These are phyloP conservation scores for Triplophysa bombifrons DNA, from an alignment of 2,797 vertebrate species.

Conservation along the genomic window DNA sequence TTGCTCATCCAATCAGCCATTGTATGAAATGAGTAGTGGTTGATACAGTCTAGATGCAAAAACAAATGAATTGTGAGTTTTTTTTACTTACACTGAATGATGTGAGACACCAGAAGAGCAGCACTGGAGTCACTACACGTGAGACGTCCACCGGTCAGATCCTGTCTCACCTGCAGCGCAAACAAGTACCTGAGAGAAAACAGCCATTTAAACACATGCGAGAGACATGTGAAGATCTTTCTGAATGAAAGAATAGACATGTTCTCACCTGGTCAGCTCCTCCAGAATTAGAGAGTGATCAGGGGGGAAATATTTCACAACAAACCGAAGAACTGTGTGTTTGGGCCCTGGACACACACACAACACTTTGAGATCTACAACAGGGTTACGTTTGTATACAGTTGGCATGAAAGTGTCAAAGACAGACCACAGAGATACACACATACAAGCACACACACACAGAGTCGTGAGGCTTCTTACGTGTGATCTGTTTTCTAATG, in stretches of 20 bases:
- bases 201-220: conserved; percentile 53
- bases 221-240: neutral
- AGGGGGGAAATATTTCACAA: conserved; percentile 97
- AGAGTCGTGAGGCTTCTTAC: conserved; percentile 77
- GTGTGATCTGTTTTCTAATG: conserved; percentile 92
- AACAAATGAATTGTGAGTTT: conserved; percentile 2
- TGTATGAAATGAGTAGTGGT: too few relatives aligned
- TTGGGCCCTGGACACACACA: conserved; percentile 82
- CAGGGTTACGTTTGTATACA: neutral
- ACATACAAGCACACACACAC: too few relatives aligned
- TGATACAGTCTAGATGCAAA: conserved; percentile 6
- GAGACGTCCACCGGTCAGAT: conserved; percentile 87
- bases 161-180: conserved; percentile 95
- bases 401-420: neutral
- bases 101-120: conserved; percentile 92
- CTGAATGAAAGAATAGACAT: neutral
- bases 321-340: conserved; percentile 88
- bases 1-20: too few relatives aligned
- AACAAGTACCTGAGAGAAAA: conserved; percentile 90
- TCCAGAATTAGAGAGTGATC: conserved; percentile 93
- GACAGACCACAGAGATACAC: too few relatives aligned
- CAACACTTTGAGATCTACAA: neutral
- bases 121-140: conserved; percentile 92
- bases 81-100: conserved; percentile 92
- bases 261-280: conserved; percentile 91